A percentile compares a stretch with the other conserved stretches of the same genome.
These are phyloP conservation scores for Brachyhypopomus occidentalis DNA, from an alignment of 2,113 vertebrate genomes.

Conservation along the genomic window DNA sequence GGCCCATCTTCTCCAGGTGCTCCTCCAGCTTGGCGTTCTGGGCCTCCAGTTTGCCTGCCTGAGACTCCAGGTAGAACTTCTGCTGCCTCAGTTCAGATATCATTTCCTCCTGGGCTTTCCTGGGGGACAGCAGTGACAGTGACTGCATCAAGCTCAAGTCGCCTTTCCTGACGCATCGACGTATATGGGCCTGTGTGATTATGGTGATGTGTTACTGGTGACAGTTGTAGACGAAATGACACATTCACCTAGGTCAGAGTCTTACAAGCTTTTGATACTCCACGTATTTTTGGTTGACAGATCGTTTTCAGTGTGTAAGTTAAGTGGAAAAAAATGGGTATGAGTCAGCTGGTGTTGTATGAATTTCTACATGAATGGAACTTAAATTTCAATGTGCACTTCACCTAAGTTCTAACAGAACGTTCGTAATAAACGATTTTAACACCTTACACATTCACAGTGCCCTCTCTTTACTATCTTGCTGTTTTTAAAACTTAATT, in stretches of 20 bases:
- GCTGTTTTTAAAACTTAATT: too few relatives aligned
- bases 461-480: too few relatives aligned
- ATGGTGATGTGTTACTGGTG: too few relatives aligned
- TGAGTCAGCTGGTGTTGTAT: too few relatives aligned
- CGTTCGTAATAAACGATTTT: too few relatives aligned
- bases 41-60: conserved; percentile 95
- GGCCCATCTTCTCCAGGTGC: conserved; percentile 95
- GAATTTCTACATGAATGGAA: too few relatives aligned
- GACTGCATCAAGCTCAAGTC: not conserved
- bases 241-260: not conserved
- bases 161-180: not conserved
- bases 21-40: conserved; percentile 98
- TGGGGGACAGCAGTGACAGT: conserved; percentile 56
- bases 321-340: not conserved
- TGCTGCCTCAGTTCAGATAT: conserved; percentile 98
- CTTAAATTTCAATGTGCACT: too few relatives aligned
- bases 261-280: not conserved
- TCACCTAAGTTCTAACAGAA: too few relatives aligned
- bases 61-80: conserved; percentile 98
- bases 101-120: conserved; percentile 99
- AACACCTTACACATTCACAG: too few relatives aligned
- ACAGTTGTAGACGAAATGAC: not conserved
- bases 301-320: not conserved
- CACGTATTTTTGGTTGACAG: not conserved
- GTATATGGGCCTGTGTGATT: not conserved